Evolutionary conservation across 2,888 invertebrate species (phyloP), one percentile per base, ranked within the genome.

Genomic region (Sesamia inferens): DNA sequence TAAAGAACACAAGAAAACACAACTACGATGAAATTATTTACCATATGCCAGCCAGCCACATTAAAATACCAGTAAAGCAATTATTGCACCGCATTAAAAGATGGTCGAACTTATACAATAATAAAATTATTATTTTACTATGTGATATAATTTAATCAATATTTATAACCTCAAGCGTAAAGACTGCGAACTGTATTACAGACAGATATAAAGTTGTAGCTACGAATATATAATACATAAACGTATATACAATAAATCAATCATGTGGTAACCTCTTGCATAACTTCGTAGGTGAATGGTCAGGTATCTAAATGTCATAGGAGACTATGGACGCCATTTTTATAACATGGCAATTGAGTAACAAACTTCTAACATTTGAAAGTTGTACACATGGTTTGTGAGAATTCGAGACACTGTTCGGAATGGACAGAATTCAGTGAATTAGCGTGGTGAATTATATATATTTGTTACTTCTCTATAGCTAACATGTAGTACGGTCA

Each of bases 241-340:
- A 51, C 16, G 6, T 19, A 58, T 61, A 63, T 63, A 77, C 47
- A 82, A 76, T 67, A 79, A 55, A 78, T 78, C 74, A 63, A 67
- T 72, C 63, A 61, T 79, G 79, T 81, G 76, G 84, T 70, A 85
- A 84, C 42, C 0, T 31, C 62, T 88, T 88, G 81, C 79, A 77
- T 79, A 86, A 84, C 51, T 0, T 13, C 54, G 44, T 55, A 24
- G 79, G 85, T 84, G 85, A 86, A 75, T 68, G 87, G 79, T 84
- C 85, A 79, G 68, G 22, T 65, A 72, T 61, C 22, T 73, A 79
- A 85, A 84, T 85, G 83, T 74, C 85, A 85, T 61, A 66, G 79
- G 68, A 51, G 78, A 66, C 58, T 61, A 42, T 39, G n/a, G 19
- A 19, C 69, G 64, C 73, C 63, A 84, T 84, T 82, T 81, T 82